phyloP scores from a whole-genome alignment of 2,888 invertebrate genomes.

The Gastracanthus pulcherrimus region DNA sequence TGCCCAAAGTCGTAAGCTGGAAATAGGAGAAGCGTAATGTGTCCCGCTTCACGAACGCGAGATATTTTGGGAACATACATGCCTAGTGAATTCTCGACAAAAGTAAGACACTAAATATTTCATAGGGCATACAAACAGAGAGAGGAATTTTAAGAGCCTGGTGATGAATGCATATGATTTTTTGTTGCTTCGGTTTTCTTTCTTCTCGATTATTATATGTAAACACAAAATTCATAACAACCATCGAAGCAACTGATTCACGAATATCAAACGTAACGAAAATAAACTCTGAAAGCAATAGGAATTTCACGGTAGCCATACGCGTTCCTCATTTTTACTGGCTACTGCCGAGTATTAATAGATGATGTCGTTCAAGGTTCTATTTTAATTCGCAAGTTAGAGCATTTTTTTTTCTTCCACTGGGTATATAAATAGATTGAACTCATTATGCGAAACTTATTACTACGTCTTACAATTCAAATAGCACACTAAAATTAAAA shows the following conservation, averaged over 20 bases:
- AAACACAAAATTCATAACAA: slow-evolving; percentile 1
- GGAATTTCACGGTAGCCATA: not conserved
- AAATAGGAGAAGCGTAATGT: slow-evolving; percentile 52
- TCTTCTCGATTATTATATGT: slow-evolving; percentile 6
- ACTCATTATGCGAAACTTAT: not conserved
- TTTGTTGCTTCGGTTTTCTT: not conserved
- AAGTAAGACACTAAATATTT: slow-evolving; percentile 37
- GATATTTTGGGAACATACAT: slow-evolving; percentile 42
- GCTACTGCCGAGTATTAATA: slow-evolving; percentile 18
- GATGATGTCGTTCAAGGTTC: slow-evolving; percentile 6
- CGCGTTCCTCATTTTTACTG: slow-evolving; percentile 6
- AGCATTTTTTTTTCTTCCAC: not conserved
- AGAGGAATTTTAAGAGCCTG: slow-evolving; percentile 31
- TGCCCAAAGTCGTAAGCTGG: slow-evolving; percentile 43
- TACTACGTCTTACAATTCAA: not conserved
- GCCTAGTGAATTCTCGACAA: slow-evolving; percentile 35
- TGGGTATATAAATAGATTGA: not conserved
- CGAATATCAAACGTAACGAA: slow-evolving; percentile 8
- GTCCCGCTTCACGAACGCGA: slow-evolving; percentile 31
- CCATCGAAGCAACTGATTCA: not conserved
- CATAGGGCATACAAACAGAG: slow-evolving; percentile 26
- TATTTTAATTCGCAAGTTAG: slow-evolving; percentile 22
- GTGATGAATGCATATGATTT: slow-evolving; percentile 3
- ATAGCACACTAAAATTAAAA: no score
- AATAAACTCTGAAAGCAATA: slow-evolving; percentile 9